These are phyloP conservation scores for Sula dactylatra DNA, from an alignment of 2,113 vertebrate genomes.

Conservation along the genomic window DNA sequence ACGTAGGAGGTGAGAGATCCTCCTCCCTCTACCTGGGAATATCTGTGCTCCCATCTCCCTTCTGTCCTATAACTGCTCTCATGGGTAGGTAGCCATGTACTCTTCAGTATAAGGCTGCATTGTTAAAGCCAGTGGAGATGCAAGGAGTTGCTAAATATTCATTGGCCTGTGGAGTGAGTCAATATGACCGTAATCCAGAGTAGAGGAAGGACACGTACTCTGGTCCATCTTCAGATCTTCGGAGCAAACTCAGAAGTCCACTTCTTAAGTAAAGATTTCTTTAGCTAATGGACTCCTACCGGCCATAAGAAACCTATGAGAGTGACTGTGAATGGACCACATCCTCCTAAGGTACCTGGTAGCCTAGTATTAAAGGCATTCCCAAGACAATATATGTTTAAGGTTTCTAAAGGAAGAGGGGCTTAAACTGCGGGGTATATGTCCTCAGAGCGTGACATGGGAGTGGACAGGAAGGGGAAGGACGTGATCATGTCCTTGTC, in stretches of 20 bases:
- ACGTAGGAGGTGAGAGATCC: not conserved
- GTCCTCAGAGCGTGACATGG: not conserved
- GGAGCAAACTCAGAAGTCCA: not conserved
- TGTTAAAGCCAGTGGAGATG: not conserved
- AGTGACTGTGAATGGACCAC: not conserved
- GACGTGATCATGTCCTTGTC: not conserved
- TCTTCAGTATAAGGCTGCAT: not conserved
- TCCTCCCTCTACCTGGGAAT: not conserved
- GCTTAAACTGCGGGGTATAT: not conserved
- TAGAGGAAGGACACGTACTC: not conserved
- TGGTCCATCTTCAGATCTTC: not conserved
- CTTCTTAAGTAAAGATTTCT: not conserved
- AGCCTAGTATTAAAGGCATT: not conserved
- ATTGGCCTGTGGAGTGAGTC: not conserved
- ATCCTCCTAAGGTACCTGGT: not conserved
- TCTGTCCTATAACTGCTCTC: not conserved
- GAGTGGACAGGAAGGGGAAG: not conserved
- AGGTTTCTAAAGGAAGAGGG: not conserved
- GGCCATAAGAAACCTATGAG: not conserved
- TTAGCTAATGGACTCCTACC: not conserved
- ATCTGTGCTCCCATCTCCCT: not conserved
- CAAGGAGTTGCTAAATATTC: not conserved
- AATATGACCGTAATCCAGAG: not conserved
- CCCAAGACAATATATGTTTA: not conserved
- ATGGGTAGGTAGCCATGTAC: rapidly evolving